phyloP scores from a whole-genome alignment of 2,797 vertebrate species.

The Halcyon smyrnensis region DNA sequence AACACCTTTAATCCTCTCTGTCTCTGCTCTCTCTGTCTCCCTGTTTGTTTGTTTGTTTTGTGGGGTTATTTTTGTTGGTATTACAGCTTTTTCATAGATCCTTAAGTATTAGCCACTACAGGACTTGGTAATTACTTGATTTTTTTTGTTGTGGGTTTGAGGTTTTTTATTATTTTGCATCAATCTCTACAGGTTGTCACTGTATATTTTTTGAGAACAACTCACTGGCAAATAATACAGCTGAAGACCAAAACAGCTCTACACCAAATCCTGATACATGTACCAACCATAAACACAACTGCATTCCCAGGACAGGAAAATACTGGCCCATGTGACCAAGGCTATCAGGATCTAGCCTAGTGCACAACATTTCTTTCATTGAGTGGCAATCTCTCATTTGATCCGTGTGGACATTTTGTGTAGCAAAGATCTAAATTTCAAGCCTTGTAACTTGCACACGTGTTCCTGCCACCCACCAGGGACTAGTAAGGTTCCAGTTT shows the following conservation, averaged over 20 bases:
- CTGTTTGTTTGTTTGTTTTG: not conserved
- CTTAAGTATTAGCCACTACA: not conserved
- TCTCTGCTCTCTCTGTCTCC: not conserved
- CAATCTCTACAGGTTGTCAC: not conserved
- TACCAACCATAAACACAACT: accelerated
- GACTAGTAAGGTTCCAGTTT: not conserved
- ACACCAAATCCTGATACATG: not conserved
- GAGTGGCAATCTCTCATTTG: not conserved
- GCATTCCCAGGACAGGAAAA: not conserved
- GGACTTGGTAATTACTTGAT: not conserved
- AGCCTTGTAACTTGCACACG: not conserved
- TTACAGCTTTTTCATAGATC: not conserved
- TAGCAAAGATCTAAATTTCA: not conserved
- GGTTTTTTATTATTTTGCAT: not conserved
- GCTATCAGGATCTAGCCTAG: not conserved
- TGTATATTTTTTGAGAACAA: not conserved
- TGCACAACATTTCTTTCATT: not conserved
- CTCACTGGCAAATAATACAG: not conserved
- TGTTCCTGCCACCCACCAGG: not conserved
- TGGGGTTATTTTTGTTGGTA: not conserved
- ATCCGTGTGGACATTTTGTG: not conserved
- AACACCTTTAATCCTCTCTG: not conserved
- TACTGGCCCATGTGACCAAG: not conserved
- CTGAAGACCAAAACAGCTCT: not conserved
- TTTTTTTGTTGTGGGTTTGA: not conserved